A percentile compares a stretch with the other conserved stretches of the same genome.
Evolutionary conservation across 2,888 invertebrate species (phyloP).

Genomic region (Chrysolina oricalcia): DNA sequence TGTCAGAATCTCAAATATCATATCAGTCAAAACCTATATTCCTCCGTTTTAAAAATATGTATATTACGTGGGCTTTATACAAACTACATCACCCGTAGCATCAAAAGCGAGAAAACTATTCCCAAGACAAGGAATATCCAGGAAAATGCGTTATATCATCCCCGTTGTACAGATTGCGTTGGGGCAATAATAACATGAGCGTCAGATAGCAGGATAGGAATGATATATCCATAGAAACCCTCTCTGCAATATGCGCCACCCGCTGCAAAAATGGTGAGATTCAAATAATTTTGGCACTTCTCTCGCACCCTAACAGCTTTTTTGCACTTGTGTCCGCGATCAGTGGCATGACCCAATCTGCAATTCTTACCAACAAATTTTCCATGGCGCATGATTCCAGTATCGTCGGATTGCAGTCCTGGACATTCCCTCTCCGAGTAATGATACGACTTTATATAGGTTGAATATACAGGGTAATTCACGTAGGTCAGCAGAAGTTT

Average conservation of each 20-base stretch:
- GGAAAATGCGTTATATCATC: conserved; percentile 65
- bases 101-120: conserved; percentile 49
- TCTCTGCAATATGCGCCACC: conserved; percentile 65
- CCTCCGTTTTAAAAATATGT: not conserved
- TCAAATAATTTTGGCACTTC: conserved; percentile 64
- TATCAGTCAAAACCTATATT: not conserved
- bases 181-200: conserved; percentile 65
- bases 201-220: conserved; percentile 63
- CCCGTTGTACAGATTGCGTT: conserved; percentile 66
- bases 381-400: conserved; percentile 23
- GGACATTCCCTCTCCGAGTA: conserved; percentile 5
- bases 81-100: conserved; percentile 41
- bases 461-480: not conserved
- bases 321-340: conserved; percentile 54
- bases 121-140: conserved; percentile 56
- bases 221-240: conserved; percentile 67
- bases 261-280: conserved; percentile 65
- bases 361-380: conserved; percentile 17
- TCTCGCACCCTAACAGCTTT: conserved; percentile 60
- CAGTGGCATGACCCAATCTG: conserved; percentile 48
- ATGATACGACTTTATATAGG: not conserved
- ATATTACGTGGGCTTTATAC: conserved; percentile 48
- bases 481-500: too few relatives aligned
- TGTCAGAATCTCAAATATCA: conserved; percentile 1
- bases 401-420: not conserved